Conservation (phyloP, 2,888 invertebrate genomes). For the Lasioglossum vierecki region DNA sequence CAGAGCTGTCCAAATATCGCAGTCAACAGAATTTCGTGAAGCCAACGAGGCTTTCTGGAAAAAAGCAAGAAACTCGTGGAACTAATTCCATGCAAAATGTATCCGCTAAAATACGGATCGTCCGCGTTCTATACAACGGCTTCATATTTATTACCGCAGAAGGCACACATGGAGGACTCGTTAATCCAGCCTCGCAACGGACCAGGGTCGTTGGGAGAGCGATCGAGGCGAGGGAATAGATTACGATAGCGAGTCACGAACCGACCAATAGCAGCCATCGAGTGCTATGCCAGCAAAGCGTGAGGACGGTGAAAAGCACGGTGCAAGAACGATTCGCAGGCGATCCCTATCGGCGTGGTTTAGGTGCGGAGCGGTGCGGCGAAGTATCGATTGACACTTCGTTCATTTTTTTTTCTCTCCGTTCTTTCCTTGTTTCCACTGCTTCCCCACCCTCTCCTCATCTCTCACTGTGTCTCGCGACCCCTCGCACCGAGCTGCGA, state of each 20-base stretch:
- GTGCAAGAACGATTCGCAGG: conserved; percentile 63
- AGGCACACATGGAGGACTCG: conserved; percentile 7
- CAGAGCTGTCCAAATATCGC: neutral
- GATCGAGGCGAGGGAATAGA: conserved; percentile 52
- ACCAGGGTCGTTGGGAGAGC: neutral
- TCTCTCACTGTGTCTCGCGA: conserved; percentile 8
- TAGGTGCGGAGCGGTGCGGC: conserved; percentile 33
- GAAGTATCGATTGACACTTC: conserved; percentile 64
- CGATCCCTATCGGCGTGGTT: conserved; percentile 44
- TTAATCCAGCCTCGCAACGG: conserved; percentile 15
- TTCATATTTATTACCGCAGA: conserved; percentile 3
- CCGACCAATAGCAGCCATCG: conserved; percentile 51
- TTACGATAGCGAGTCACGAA: conserved; percentile 68
- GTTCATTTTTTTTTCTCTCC: conserved; percentile 21
- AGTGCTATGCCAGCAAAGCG: conserved; percentile 72
- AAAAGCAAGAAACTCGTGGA: neutral
- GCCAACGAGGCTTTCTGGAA: neutral
- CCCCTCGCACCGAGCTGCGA: conserved; percentile 26
- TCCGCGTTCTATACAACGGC: neutral
- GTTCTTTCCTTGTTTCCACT: neutral
- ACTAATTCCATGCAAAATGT: neutral
- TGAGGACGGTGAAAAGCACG: conserved; percentile 65
- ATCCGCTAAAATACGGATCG: neutral
- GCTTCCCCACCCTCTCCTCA: neutral
- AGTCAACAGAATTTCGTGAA: neutral